Conservation (phyloP, 2,113 vertebrate species). For the Tenebrosternarchus preto region DNA sequence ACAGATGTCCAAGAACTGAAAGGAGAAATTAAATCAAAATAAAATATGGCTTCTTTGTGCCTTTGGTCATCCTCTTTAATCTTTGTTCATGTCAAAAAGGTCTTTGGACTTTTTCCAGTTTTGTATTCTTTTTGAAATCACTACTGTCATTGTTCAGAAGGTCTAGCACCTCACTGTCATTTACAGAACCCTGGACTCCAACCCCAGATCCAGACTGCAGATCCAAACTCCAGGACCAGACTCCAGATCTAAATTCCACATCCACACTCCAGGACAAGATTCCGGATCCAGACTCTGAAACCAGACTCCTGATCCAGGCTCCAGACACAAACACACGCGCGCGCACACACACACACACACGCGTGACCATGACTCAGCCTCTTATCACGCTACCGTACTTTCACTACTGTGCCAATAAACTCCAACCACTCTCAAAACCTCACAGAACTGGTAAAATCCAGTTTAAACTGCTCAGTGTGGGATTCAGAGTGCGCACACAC, state of each 20-base stretch:
- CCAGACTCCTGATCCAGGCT: too few relatives aligned
- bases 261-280: too few relatives aligned
- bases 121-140: neutral
- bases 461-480: conserved; percentile 47
- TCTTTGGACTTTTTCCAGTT: neutral
- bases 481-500: neutral
- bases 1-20: too few relatives aligned
- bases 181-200: neutral
- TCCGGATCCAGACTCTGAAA: neutral
- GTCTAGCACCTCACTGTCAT: neutral
- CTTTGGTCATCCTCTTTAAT: too few relatives aligned
- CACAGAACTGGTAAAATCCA: conserved; percentile 50
- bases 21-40: too few relatives aligned
- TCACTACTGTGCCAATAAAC: conserved; percentile 31
- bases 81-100: neutral
- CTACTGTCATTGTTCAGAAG: neutral
- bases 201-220: conserved; percentile 6
- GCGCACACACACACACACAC: too few relatives aligned
- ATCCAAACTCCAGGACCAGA: neutral
- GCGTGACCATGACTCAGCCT: neutral
- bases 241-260: too few relatives aligned
- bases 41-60: too few relatives aligned
- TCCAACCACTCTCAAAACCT: conserved; percentile 30
- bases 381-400: conserved; percentile 20
- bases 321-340: neutral